Conservation (phyloP, 1,140 invertebrate genomes). For the Lepidurus apus region DNA sequence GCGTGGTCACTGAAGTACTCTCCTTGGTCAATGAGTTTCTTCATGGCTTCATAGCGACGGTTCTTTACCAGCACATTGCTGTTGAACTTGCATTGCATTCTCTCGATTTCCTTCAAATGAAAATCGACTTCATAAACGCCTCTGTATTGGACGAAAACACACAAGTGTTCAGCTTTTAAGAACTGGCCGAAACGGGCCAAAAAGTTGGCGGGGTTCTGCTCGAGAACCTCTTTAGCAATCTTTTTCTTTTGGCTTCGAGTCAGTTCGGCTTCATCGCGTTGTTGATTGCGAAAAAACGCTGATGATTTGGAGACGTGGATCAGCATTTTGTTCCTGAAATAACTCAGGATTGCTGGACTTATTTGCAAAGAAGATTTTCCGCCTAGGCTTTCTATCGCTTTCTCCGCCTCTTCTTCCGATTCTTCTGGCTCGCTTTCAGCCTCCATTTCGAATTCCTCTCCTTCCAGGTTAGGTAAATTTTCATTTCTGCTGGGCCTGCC, state of each 20-base stretch:
- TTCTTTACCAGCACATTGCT: conserved; percentile 62
- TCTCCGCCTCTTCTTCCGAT: neutral
- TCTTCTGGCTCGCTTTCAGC: neutral
- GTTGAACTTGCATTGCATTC: conserved; percentile 38
- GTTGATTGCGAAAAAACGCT: conserved; percentile 65
- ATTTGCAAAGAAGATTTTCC: neutral
- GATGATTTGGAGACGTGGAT: neutral
- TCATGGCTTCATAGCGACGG: conserved; percentile 72
- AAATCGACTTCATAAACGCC: conserved; percentile 55
- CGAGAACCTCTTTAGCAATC: conserved; percentile 61
- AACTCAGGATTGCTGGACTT: neutral
- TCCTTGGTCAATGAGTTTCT: conserved; percentile 61
- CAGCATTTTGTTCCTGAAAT: neutral
- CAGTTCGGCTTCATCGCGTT: conserved; percentile 67
- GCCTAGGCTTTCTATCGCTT: neutral
- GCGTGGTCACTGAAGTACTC: conserved; percentile 83
- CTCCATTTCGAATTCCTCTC: neutral
- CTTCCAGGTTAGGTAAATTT: neutral
- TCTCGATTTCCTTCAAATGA: conserved; percentile 52
- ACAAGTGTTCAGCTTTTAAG: conserved; percentile 59
- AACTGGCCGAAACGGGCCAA: conserved; percentile 68
- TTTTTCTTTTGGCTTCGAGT: conserved; percentile 58
- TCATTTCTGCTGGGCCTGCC: neutral
- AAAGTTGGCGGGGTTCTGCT: conserved; percentile 61
- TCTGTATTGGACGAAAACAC: conserved; percentile 54